Evolutionary conservation across 2,113 vertebrate species (phyloP), one percentile per base, ranked within the genome.

Genomic region (Sus scrofa): DNA sequence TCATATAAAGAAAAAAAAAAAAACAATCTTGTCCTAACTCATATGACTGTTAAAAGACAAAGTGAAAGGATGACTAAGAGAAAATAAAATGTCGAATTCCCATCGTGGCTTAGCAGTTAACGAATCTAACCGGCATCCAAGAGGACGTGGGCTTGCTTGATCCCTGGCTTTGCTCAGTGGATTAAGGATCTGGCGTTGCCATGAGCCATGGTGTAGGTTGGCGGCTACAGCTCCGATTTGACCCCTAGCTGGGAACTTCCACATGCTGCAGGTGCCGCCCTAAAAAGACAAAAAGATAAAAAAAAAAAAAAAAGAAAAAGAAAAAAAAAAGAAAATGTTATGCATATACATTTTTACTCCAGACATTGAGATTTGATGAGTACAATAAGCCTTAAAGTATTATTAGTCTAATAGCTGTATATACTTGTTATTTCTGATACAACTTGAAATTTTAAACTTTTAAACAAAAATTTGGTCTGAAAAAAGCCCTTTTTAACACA

Each of bases 361-460:
- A 85, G 62, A 60, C 13, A 52, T 4, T 44, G 63, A 44, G 68
- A 58, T 89, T 22, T 84, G 70, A 60, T 75, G 68, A 32, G 32
- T 13, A 58, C 19, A 58, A 32, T 60, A 87, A 82, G 10, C 39
- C 68, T 63, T 73, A 58, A 8, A 54, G 20, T 65, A 67, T 82
- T 75, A 84, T 63, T 70, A 88, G 68, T 83, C 37, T 50, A 16
- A 68, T 34, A 89, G 13, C 68, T 84, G 20, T 34, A 39, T 77
- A 50, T 50, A 92, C 32, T 62, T 81, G 63, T 62, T 18, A 87
- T 26, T 12, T 56, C 54, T 65, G 30, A 74, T 67, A 44, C 34
- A 37, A 30, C 37, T 62, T 39, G 18, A 32, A 81, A 95, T 73
- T 81, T 94, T 56, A 37, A 88, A n/a, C 56, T 82, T 81, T 86